Base-by-base conservation (phyloP, 2,113 vertebrate species). In the Cinclus mexicanus region DNA sequence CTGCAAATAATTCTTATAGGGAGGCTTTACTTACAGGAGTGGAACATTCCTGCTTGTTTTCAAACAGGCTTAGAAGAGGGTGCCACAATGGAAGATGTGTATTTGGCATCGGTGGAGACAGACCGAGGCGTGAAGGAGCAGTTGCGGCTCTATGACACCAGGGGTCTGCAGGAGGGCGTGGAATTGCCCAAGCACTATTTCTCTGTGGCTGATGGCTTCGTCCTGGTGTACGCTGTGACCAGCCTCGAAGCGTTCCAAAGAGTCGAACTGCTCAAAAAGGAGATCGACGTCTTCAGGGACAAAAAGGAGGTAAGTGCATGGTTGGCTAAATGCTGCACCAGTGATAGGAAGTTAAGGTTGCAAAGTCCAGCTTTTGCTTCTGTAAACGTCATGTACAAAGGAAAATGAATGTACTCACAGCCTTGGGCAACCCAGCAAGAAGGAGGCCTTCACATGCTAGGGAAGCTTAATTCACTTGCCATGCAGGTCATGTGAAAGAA, bases 161-260 rank as follows among this genome's bases (percentile, higher is more conserved):
- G 98, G 39, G 99, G 99, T 1, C 98, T 99, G 42, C 98, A 98
- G 28, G 98, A 98, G 6, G 98, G 98, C 0, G 97, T 98, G 13
- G 99, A 99, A 64, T 92, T 99, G 57, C 99, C 99, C 6, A 99
- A 98, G 61, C 99, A 99, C 96, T 99, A 99, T 83, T 99, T 98
- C 95, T 98, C 98, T 0, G 98, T 99, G 44, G 99, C 98, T 0
- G 99, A 99, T 9, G 99, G 98, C 78, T 99, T 99, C 31, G 97
- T 99, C 28, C 98, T 99, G 0, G 98, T 99, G 68, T 99, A 99
- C 22, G 98, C 99, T 5, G 98, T 99, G 18, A 99, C 99, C 96
- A 99, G 98, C 95, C 83, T 99, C 7, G 98, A 99, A 86, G 99
- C 99, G 4, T 99, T 99, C 95, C 98, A 98, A 87, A 98, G 97